Evolutionary conservation across 1,140 invertebrate genomes (phyloP), one percentile per base, ranked within the genome.

Genomic region (Brachionus asplanchnoidis): DNA sequence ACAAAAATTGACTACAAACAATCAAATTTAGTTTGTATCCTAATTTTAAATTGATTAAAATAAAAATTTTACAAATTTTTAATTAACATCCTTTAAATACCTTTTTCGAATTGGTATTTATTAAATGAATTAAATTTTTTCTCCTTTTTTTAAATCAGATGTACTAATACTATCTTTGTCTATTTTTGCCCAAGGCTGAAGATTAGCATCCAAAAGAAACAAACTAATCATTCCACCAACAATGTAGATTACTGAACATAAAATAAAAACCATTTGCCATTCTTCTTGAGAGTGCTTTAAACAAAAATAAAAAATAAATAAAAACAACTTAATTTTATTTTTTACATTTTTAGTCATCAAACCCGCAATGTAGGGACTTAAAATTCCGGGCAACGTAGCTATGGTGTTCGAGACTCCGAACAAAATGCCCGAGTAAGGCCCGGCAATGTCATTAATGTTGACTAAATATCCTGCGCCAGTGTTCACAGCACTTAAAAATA

Each of bases 381-480:
- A 88, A 85, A 96, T 95, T 17, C 95, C 95, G n/a, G 95, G 94
- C 82, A 96, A 88, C 1, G 95, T 95, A 0, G 94, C 95, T 85
- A 95, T 91, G 0, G 94, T 95, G 88, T 96, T 96, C 0, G 94
- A 93, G 42, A 96, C 91, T 1, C 95, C 95, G 93, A 95, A 95
- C 14, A 95, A 87, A 1, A 87, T 75, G 93, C 92, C 94, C 11
- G 94, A 94, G 89, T 88, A 89, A 32, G 87, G 87, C 9, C 85
- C 85, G 14, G 75, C 83, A 8, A 73, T 82, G 68, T 84, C 85
- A 78, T 82, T 88, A 70, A 88, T 87, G 77, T 85, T 65, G 11
- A 44, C 36, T 12, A 85, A 66, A 56, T 53, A 84, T 20, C 85
- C 85, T n/a, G 46, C 85, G 11, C 84, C 84, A 28, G 44, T 77